phyloP scores from a whole-genome alignment of 2,113 vertebrate species.

The Solea senegalensis region DNA sequence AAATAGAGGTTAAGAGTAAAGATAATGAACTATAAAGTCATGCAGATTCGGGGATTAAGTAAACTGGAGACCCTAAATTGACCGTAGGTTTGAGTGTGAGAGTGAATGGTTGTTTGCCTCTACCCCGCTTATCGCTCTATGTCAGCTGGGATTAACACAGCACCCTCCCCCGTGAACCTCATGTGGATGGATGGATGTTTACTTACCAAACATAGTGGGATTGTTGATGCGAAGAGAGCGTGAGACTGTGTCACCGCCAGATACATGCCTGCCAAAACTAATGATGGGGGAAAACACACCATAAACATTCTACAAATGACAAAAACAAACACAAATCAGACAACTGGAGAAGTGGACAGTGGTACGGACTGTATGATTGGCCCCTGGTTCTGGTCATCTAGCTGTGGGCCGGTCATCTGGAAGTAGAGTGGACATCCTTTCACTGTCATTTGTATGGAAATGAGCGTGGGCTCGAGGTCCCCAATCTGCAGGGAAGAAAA shows the following conservation, averaged over 20 bases:
- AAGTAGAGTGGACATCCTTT: conserved; percentile 92
- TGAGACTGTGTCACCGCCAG: conserved; percentile 86
- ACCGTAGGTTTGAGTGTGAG: no score
- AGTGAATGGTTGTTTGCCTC: no score
- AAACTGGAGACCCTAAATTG: no score
- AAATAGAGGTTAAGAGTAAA: not conserved
- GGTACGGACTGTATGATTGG: conserved; percentile 83
- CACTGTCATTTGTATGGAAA: conserved; percentile 87
- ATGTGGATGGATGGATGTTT: no score
- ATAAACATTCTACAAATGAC: not conserved
- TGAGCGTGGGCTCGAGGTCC: conserved; percentile 76
- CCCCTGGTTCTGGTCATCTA: conserved; percentile 71
- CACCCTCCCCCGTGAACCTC: no score
- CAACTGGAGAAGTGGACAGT: not conserved
- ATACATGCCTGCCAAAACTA: conserved; percentile 90
- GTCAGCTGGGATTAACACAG: no score
- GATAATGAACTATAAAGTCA: no score
- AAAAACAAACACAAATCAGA: not conserved
- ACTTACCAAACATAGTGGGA: conserved; percentile 87
- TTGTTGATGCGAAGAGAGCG: conserved; percentile 88
- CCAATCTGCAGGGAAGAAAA: conserved; percentile 81
- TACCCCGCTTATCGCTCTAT: no score
- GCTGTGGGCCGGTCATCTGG: conserved; percentile 83
- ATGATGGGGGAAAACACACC: conserved; percentile 4
- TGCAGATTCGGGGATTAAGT: no score